A percentile compares a stretch with the other conserved stretches of the same genome.
These are phyloP conservation scores for Atlantisia rogersi DNA, from an alignment of 2,113 vertebrate species.

Conservation along the genomic window DNA sequence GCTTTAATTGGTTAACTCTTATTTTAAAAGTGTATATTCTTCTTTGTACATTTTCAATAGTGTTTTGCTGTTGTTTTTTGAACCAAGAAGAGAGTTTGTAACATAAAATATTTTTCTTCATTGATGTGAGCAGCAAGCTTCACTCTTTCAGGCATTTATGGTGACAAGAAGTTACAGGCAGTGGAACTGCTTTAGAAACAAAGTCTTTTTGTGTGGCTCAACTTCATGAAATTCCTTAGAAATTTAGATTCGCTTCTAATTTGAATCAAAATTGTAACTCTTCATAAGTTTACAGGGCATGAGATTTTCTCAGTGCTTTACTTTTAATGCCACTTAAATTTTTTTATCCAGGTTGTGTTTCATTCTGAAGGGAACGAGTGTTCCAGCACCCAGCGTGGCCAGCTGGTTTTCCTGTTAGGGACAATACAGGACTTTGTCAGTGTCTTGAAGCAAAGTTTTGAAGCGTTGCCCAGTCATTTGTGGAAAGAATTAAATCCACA, in stretches of 20 bases:
- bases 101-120: not conserved
- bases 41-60: not conserved
- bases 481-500: constrained; percentile 52
- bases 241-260: not conserved
- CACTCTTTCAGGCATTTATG: not conserved
- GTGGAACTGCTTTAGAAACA: not conserved
- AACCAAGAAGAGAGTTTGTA: not conserved
- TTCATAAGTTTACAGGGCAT: not conserved
- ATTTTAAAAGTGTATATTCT: not conserved
- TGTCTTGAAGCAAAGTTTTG: constrained; percentile 24
- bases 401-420: not conserved
- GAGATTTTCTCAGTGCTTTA: not conserved
- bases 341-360: not conserved
- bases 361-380: not conserved
- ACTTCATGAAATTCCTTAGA: not conserved
- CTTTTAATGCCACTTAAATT: not conserved
- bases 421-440: not conserved
- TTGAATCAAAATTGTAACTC: not conserved
- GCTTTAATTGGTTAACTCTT: not conserved
- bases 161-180: not conserved
- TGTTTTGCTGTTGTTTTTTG: not conserved
- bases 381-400: not conserved
- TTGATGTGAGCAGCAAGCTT: not conserved
- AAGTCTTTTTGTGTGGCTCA: not conserved
- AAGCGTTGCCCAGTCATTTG: constrained; percentile 12